Evolutionary conservation across 1,140 invertebrate genomes (phyloP), one percentile per base, ranked within the genome.

Genomic region (Achatina immaculata): DNA sequence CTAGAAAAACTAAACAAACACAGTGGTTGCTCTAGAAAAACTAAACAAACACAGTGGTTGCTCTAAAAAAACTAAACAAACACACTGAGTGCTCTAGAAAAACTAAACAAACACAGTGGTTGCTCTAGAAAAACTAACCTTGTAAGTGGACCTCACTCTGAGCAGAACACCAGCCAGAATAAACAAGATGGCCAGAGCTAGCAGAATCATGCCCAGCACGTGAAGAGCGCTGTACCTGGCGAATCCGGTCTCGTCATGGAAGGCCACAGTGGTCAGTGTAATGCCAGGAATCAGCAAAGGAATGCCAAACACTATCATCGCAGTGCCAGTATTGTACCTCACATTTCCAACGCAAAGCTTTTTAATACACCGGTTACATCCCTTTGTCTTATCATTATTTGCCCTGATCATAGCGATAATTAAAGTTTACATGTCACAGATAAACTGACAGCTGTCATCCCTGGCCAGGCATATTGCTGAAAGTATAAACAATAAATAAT

Each of bases 241-340:
- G 34, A 85, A 85, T 0, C 82, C 74, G 9, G 80, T 82, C n/a
- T 87, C 85, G 16, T 86, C 83, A 36, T 78, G 65, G 42, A 85
- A 86, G 19, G 83, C 84, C 3, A 87, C 86, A 34, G 84, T 62
- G 4, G 86, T 85, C 9, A 87, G 72, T 0, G 85, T 84, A 21
- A 85, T 43, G 16, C 86, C 86, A 4, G 86, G 86, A 19, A 87
- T 76, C 0, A 82, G 80, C 16, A 87, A 66, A 2, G 86, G 86
- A 16, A 87, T 81, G 0, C 82, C 81, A 66, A 87, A 86, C 16
- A 79, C 84, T 28, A 87, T 81, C 82, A 87, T 80, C 51, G 85
- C 85, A 2, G 82, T 85, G 16, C 84, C 86, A n/a, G 84, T n/a
- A 73, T 78, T 71, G 0, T 65, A 45, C 42, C 82, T 84, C 11